Conservation (phyloP, 2,113 vertebrate genomes). For the Rousettus leschenaultii region DNA sequence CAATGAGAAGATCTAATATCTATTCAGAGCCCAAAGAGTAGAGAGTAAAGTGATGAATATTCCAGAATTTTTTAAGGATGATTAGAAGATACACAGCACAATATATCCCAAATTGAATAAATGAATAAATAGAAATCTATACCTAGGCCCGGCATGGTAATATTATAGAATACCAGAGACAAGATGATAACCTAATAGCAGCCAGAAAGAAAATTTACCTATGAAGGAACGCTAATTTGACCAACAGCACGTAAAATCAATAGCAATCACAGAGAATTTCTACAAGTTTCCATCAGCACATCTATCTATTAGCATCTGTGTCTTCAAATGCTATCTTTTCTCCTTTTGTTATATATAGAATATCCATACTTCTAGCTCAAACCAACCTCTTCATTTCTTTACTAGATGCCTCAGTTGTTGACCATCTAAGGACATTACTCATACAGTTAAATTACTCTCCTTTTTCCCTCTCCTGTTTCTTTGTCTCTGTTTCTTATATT, state of each 20-base stretch:
- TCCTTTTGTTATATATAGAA: neutral
- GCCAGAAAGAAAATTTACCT: neutral
- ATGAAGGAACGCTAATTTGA: neutral
- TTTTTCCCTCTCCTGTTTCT: neutral
- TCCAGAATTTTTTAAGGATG: neutral
- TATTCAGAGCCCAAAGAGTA: neutral
- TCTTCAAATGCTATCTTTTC: neutral
- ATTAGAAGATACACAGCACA: neutral
- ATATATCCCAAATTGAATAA: neutral
- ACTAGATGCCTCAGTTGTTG: neutral
- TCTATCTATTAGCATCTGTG: neutral
- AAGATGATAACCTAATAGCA: neutral
- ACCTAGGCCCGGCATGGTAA: neutral
- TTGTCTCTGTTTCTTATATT: neutral
- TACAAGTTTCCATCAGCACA: neutral
- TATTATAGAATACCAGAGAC: neutral
- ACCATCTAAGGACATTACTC: neutral
- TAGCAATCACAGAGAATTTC: neutral
- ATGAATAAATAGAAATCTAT: neutral
- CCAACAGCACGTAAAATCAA: neutral
- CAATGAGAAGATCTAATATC: neutral
- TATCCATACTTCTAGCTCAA: neutral
- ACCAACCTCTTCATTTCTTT: neutral
- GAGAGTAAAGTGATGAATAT: neutral
- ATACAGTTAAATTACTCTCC: rapidly evolving